Conservation (phyloP, 92 coral and sea anemone species). For the Palythoa grandiflora region DNA sequence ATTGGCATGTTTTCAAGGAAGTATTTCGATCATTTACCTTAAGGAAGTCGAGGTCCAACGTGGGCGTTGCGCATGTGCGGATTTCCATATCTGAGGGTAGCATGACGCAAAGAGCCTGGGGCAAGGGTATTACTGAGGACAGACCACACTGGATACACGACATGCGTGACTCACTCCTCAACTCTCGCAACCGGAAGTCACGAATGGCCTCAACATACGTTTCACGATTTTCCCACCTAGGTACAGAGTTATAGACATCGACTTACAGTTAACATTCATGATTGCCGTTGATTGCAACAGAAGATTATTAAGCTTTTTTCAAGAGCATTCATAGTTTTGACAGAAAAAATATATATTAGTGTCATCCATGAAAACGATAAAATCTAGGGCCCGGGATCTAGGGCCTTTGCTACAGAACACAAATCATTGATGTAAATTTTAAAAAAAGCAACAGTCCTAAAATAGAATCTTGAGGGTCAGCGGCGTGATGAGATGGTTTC, state of each 20-base stretch:
- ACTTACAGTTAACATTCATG: no score
- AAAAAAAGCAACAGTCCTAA: neutral
- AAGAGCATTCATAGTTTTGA: neutral
- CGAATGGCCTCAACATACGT: constrained; percentile 87
- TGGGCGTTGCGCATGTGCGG: constrained; percentile 92
- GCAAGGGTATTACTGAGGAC: constrained; percentile 89
- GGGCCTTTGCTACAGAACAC: neutral
- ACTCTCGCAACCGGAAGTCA: constrained; percentile 85
- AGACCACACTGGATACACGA: constrained; percentile 90
- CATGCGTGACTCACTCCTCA: constrained; percentile 90
- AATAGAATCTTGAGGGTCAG: neutral
- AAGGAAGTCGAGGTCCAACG: constrained; percentile 93
- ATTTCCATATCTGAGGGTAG: constrained; percentile 92
- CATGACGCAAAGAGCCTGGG: constrained; percentile 82
- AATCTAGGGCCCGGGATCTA: neutral
- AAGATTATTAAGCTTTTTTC: no score
- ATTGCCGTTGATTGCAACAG: no score
- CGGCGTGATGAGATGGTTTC: neutral
- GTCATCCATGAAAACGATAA: neutral
- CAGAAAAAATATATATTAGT: neutral
- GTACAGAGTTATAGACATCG: no score
- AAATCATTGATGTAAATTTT: neutral
- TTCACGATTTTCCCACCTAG: constrained; percentile 94
- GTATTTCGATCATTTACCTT: constrained; percentile 67
- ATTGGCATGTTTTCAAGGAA: neutral